Conservation (phyloP, 2,888 invertebrate species). For the Tetramorium bicarinatum region DNA sequence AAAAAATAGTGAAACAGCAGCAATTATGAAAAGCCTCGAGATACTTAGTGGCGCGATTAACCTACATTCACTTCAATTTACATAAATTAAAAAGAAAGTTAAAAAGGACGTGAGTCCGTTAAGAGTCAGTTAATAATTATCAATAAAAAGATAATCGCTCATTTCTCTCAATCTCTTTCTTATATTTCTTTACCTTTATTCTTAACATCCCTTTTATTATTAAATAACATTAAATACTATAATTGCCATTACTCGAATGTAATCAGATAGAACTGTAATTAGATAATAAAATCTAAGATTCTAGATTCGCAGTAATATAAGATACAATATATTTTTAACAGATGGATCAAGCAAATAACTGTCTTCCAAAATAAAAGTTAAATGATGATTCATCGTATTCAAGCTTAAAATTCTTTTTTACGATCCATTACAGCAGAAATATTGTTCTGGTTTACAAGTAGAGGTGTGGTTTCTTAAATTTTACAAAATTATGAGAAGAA, state of each 20-base stretch:
- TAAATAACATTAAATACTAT: not conserved
- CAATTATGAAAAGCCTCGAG: slow-evolving; percentile 3
- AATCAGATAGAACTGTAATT: not conserved
- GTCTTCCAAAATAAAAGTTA: not conserved
- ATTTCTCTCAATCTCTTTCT: slow-evolving; percentile 2
- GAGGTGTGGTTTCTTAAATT: slow-evolving; percentile 1
- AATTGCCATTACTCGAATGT: not conserved
- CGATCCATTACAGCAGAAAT: not conserved
- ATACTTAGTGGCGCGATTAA: not conserved
- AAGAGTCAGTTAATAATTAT: slow-evolving; percentile 17
- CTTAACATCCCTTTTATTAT: not conserved
- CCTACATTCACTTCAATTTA: slow-evolving; percentile 39
- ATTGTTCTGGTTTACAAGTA: not conserved
- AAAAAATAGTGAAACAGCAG: not conserved
- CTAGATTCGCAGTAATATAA: not conserved
- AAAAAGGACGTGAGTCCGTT: not conserved
- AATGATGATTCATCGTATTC: not conserved
- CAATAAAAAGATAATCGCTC: not conserved
- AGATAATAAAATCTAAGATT: not conserved
- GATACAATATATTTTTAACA: not conserved
- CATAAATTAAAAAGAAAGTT: slow-evolving; percentile 44
- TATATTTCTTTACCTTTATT: slow-evolving; percentile 7
- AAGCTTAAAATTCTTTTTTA: not conserved
- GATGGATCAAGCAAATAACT: not conserved
- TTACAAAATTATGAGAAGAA: not conserved